These are phyloP conservation scores for Acromyrmex heyeri DNA, from an alignment of 1,140 invertebrate genomes.

Conservation along the genomic window DNA sequence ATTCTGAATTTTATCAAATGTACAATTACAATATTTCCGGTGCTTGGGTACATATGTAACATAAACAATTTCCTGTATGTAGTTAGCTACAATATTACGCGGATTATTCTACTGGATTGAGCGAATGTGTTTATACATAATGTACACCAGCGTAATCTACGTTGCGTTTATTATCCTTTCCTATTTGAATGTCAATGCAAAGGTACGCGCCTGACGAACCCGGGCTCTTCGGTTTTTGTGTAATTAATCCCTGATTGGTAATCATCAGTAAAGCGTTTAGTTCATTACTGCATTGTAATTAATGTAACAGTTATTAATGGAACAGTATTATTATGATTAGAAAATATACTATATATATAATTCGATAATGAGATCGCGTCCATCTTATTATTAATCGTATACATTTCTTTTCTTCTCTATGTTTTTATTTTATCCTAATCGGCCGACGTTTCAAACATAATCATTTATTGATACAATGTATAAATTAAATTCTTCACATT, in stretches of 20 bases:
- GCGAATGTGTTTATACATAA: slow-evolving; percentile 48
- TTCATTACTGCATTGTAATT: slow-evolving; percentile 73
- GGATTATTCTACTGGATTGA: neutral
- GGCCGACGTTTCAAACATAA: neutral
- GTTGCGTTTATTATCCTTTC: slow-evolving; percentile 73
- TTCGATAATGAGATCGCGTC: slow-evolving; percentile 58
- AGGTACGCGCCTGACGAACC: slow-evolving; percentile 11
- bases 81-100: slow-evolving; percentile 28
- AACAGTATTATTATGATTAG: slow-evolving; percentile 76
- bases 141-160: slow-evolving; percentile 56
- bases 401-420: no score
- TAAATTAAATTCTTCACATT: neutral
- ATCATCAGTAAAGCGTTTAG: slow-evolving; percentile 57
- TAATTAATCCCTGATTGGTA: slow-evolving; percentile 20
- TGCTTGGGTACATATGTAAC: slow-evolving; percentile 23
- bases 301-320: slow-evolving; percentile 75
- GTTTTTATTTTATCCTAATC: neutral
- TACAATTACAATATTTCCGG: slow-evolving; percentile 17
- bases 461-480: neutral
- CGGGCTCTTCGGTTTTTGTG: slow-evolving; percentile 20
- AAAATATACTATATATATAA: slow-evolving; percentile 71
- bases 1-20: neutral
- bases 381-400: slow-evolving; percentile 1
- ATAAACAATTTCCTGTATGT: slow-evolving; percentile 15
- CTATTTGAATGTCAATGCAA: slow-evolving; percentile 51